Evolutionary conservation across 1,140 invertebrate genomes (phyloP).

Genomic region (Holotrichia oblita): DNA sequence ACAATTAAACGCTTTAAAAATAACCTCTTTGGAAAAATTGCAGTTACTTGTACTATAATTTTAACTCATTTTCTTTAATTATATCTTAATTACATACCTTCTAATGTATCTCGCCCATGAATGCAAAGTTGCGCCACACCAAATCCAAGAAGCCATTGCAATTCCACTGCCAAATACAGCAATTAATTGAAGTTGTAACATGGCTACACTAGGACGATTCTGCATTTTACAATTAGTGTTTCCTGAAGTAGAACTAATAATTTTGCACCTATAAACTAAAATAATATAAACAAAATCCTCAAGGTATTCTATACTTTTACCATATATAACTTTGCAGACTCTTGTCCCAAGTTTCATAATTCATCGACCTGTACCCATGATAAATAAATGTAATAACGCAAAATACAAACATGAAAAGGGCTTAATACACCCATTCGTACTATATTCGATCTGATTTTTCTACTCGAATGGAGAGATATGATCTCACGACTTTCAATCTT

Average conservation of each 20-base stretch:
- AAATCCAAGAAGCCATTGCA: slow-evolving; percentile 93
- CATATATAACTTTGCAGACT: slow-evolving; percentile 81
- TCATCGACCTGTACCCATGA: slow-evolving; percentile 82
- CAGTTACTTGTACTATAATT: background rate
- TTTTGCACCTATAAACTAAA: slow-evolving; percentile 65
- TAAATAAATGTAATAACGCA: slow-evolving; percentile 82
- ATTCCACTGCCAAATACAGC: slow-evolving; percentile 84
- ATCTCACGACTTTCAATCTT: slow-evolving; percentile 83
- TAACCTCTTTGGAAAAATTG: too few relatives aligned
- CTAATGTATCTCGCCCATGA: slow-evolving; percentile 86
- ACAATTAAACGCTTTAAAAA: too few relatives aligned
- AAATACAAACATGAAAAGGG: slow-evolving; percentile 76
- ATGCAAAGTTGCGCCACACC: slow-evolving; percentile 83
- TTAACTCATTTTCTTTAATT: background rate
- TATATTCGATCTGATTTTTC: slow-evolving; percentile 85
- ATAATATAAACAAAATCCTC: background rate
- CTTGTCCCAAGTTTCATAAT: slow-evolving; percentile 76
- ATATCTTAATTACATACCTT: slow-evolving; percentile 67
- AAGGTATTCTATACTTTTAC: slow-evolving; percentile 66
- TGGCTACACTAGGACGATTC: slow-evolving; percentile 79
- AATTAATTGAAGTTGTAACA: slow-evolving; percentile 83
- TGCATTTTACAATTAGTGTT: slow-evolving; percentile 70
- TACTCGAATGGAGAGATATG: slow-evolving; percentile 80
- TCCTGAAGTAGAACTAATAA: slow-evolving; percentile 66
- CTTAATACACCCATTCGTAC: slow-evolving; percentile 81